A percentile compares a stretch with the other conserved stretches of the same genome.
Evolutionary conservation across 2,113 vertebrate species (phyloP).

Genomic region (Poecilia latipinna): DNA sequence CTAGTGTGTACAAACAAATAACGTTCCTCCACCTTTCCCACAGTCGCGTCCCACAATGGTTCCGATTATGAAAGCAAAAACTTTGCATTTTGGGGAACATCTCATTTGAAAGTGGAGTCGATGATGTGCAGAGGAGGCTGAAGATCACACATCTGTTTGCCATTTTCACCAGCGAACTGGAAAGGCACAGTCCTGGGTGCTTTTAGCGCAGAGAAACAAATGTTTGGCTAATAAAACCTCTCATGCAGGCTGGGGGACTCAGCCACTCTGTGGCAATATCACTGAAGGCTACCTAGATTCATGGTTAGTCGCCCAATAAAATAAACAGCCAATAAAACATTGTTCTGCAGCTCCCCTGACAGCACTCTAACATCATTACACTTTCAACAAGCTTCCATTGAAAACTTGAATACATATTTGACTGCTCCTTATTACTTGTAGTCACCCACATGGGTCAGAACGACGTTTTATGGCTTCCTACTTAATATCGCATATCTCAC

Average conservation of each 20-base stretch:
- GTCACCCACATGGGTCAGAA: constrained; percentile 58
- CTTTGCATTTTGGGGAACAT: constrained; percentile 17
- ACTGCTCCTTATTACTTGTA: constrained; percentile 67
- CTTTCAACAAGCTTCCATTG: constrained; percentile 77
- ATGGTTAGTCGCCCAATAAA: constrained; percentile 76
- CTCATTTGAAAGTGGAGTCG: constrained; percentile 27
- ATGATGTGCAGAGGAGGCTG: constrained; percentile 27
- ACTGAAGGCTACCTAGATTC: constrained; percentile 77
- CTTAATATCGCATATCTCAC: constrained; percentile 73
- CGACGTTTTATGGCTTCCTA: constrained; percentile 64
- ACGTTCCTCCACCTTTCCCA: constrained; percentile 22
- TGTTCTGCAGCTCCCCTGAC: constrained; percentile 65
- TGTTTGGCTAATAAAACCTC: constrained; percentile 78
- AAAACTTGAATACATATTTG: constrained; percentile 74
- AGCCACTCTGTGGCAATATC: constrained; percentile 70
- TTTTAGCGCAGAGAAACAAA: constrained; percentile 72
- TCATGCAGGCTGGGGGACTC: constrained; percentile 70
- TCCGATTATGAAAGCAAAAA: constrained; percentile 6
- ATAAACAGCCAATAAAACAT: constrained; percentile 82
- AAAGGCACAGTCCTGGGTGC: constrained; percentile 58
- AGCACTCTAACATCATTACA: constrained; percentile 78
- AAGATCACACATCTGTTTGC: constrained; percentile 73
- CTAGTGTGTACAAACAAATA: constrained; percentile 48
- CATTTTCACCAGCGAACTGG: constrained; percentile 70
- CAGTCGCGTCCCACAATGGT: neutral